phyloP scores from a whole-genome alignment of 2,797 vertebrate genomes.

The Amblyraja radiata region DNA sequence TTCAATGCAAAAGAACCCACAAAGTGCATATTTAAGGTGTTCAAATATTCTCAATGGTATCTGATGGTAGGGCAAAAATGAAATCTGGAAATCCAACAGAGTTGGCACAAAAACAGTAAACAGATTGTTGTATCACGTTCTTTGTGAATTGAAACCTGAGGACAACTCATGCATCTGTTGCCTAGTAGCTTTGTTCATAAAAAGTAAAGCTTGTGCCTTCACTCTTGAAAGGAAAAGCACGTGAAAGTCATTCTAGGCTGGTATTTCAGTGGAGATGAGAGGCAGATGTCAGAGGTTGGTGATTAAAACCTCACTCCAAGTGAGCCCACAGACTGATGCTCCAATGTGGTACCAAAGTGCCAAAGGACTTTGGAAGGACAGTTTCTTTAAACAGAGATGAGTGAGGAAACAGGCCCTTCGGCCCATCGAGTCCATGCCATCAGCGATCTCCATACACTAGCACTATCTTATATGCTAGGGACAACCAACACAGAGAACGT shows the following conservation, averaged over 20 bases:
- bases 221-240: background rate
- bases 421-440: too few species aligned
- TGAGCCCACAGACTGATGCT: background rate
- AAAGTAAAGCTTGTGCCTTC: background rate
- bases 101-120: background rate
- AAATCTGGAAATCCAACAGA: background rate
- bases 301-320: background rate
- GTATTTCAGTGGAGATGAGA: background rate
- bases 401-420: too few species aligned
- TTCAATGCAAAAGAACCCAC: background rate
- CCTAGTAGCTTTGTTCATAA: background rate
- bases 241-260: background rate
- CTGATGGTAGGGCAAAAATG: background rate
- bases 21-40: background rate
- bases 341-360: background rate
- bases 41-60: background rate
- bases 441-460: too few species aligned
- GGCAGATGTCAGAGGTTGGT: background rate
- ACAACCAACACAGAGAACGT: too few species aligned
- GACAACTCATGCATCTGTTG: too few species aligned
- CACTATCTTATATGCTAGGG: too few species aligned
- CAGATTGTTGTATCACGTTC: background rate
- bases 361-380: too few species aligned
- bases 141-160: background rate
- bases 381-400: too few species aligned